A percentile compares a stretch with the other conserved stretches of the same genome.
Conservation (phyloP, 1,140 invertebrate species). For the Goniozus legneri region DNA sequence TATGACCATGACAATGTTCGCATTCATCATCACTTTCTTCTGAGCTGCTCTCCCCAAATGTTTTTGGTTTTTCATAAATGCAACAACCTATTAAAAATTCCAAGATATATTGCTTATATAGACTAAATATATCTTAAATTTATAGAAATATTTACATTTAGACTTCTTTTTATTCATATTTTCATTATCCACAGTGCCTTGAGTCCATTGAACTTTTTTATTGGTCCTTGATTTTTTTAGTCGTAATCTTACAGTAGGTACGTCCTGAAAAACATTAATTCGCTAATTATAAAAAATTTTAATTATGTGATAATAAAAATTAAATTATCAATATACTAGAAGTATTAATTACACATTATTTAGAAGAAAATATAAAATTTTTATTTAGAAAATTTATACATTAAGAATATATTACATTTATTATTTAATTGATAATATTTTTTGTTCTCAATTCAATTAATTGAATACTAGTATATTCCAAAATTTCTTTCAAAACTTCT, state of each 20-base stretch:
- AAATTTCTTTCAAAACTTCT: slow-evolving; percentile 67
- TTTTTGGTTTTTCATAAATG: slow-evolving; percentile 78
- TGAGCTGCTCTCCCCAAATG: slow-evolving; percentile 79
- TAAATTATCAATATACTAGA: not conserved
- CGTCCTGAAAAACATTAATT: slow-evolving; percentile 48
- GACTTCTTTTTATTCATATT: slow-evolving; percentile 91
- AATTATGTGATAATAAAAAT: not conserved
- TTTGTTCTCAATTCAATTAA: slow-evolving; percentile 58
- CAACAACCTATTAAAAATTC: slow-evolving; percentile 69
- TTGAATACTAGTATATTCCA: slow-evolving; percentile 64
- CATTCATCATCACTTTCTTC: slow-evolving; percentile 78
- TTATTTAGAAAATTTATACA: slow-evolving; percentile 11
- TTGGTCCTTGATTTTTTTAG: slow-evolving; percentile 69
- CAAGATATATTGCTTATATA: slow-evolving; percentile 1
- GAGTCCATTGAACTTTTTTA: slow-evolving; percentile 83
- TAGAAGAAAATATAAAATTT: slow-evolving; percentile 10
- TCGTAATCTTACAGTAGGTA: slow-evolving; percentile 68
- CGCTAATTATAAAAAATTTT: not conserved
- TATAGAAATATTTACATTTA: slow-evolving; percentile 74
- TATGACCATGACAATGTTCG: slow-evolving; percentile 81
- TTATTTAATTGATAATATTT: slow-evolving; percentile 56
- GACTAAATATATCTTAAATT: slow-evolving; percentile 3
- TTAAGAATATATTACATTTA: not conserved
- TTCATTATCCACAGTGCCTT: slow-evolving; percentile 90
- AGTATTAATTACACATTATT: not conserved